Conservation (phyloP, 2,797 vertebrate species). For the Spheniscus humboldti region DNA sequence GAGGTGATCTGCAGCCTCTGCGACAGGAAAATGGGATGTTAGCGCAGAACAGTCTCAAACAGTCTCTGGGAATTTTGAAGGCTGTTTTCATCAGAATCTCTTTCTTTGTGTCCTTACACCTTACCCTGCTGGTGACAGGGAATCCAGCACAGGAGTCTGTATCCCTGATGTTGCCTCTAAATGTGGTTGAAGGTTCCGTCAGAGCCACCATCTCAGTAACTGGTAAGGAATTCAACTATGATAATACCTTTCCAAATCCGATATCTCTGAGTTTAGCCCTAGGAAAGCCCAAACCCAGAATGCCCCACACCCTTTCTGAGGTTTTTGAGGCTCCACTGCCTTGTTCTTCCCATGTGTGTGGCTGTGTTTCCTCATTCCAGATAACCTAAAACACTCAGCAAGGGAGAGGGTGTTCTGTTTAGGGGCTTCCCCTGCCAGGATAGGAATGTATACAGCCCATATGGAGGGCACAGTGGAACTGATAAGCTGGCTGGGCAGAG, state of each 20-base stretch:
- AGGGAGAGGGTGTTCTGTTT: not conserved
- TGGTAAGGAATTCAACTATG: conserved; percentile 17
- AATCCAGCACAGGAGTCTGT: conserved; percentile 31
- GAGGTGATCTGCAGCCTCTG: not conserved
- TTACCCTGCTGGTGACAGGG: not conserved
- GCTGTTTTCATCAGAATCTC: not conserved
- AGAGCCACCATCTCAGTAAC: conserved; percentile 8
- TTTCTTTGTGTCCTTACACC: not conserved
- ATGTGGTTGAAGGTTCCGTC: conserved; percentile 54
- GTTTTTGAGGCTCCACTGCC: not conserved
- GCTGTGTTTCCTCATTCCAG: not conserved
- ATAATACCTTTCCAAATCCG: not conserved
- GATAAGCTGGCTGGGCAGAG: not conserved
- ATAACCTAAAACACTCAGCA: not conserved
- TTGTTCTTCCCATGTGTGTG: not conserved
- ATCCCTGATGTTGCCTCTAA: conserved; percentile 30
- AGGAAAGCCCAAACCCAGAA: not conserved
- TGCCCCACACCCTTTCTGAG: not conserved
- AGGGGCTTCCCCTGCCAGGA: not conserved
- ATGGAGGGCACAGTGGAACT: not conserved
- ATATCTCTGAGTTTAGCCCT: not conserved
- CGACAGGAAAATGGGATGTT: not conserved
- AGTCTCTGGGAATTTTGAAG: not conserved
- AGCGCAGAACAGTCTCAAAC: not conserved
- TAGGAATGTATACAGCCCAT: not conserved